Percentiles rank a stretch among this genome's conserved stretches.
These are phyloP conservation scores for Porites lobata DNA, from an alignment of 92 coral and sea anemone species.

Conservation along the genomic window DNA sequence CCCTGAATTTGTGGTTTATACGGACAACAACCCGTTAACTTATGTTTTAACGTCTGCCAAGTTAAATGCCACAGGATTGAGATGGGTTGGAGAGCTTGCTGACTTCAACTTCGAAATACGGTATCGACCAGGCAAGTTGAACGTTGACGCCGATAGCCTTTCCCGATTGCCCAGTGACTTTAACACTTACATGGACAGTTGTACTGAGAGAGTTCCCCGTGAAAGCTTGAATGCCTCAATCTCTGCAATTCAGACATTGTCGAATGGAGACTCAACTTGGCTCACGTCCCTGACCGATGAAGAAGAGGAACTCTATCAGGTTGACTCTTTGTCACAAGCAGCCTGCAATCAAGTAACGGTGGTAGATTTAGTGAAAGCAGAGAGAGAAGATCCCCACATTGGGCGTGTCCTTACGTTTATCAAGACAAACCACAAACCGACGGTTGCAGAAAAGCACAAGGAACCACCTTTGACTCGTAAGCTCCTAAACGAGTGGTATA, in stretches of 20 bases:
- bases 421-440: slow-evolving; percentile 46
- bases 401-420: slow-evolving; percentile 54
- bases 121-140: slow-evolving; percentile 57
- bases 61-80: slow-evolving; percentile 47
- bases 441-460: slow-evolving; percentile 41
- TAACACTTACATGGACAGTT: slow-evolving; percentile 54
- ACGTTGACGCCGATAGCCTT: slow-evolving; percentile 63
- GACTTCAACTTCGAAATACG: slow-evolving; percentile 62
- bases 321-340: not conserved
- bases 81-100: slow-evolving; percentile 43
- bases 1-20: slow-evolving; percentile 41
- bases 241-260: slow-evolving; percentile 11
- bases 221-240: slow-evolving; percentile 54
- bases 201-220: slow-evolving; percentile 37
- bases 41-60: slow-evolving; percentile 40
- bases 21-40: slow-evolving; percentile 31
- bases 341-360: slow-evolving; percentile 26
- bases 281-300: slow-evolving; percentile 49
- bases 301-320: no score
- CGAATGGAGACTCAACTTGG: slow-evolving; percentile 60
- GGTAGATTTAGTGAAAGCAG: slow-evolving; percentile 41
- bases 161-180: slow-evolving; percentile 62
- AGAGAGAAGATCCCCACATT: slow-evolving; percentile 38
- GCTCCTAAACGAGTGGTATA: slow-evolving; percentile 62
- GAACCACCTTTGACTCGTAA: slow-evolving; percentile 65